Evolutionary conservation across 1,140 invertebrate genomes (phyloP), one percentile per base, ranked within the genome.

Genomic region (Danaus plexippus): DNA sequence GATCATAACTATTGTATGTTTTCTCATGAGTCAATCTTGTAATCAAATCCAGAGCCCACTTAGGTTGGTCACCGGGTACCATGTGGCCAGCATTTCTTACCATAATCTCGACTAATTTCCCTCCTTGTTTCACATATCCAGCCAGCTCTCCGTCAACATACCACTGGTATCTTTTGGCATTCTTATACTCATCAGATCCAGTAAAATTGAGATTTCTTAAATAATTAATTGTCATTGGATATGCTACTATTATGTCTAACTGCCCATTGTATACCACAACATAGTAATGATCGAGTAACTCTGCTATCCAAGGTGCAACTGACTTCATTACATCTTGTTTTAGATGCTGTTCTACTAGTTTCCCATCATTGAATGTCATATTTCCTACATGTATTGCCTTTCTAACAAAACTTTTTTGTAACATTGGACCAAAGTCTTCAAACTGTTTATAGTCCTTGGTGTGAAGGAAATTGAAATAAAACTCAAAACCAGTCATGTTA

Each of bases 41-140:
- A 52, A 97, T 94, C 67, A 97, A 86, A 77, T 95, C 92, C 13
- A 92, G 88, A 1, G 92, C 91, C 90, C 92, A 93, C 55, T 90
- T 90, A 0, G 95, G 95, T 73, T 96, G 94, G 85, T 96, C 94
- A 15, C 88, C 85, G 0, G 95, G 94, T 11, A 95, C 91, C 90
- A 96, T 94, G 63, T 97, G 95, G 0, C 95, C 95, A 22, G 94
- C 94, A 87, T 94, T 91, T 52, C 94, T 88, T 1, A 95, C 90
- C 71, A 95, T 75, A n/a, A 95, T 92, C 83, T 96, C 93, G 3
- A 92, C 92, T 22, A 97, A 88, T 76, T 92, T 92, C 0, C 89
- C 90, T 7, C 91, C 92, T 59, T 90, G 88, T 71, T 94, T 93
- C 0, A 92, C 90, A 77, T 95, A 96, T 0, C 95, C 95, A 48